These are phyloP conservation scores for Cherax quadricarinatus DNA, from an alignment of 1,140 invertebrate species.

Conservation along the genomic window DNA sequence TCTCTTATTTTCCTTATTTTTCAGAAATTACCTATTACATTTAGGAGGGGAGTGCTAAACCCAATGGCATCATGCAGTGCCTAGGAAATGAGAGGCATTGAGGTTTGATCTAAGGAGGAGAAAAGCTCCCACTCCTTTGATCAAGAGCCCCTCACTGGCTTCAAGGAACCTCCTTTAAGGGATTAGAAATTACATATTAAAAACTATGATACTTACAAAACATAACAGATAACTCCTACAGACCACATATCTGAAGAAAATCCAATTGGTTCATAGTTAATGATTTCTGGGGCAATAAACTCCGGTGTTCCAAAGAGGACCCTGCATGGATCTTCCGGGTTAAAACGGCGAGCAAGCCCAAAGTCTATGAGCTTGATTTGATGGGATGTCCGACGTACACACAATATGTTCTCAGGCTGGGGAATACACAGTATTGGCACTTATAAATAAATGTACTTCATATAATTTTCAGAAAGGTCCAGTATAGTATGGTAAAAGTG, in stretches of 20 bases:
- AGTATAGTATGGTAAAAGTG: too few species aligned
- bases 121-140: too few species aligned
- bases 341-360: conserved; percentile 88
- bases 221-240: conserved; percentile 94
- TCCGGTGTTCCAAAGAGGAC: conserved; percentile 95
- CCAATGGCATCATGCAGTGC: too few species aligned
- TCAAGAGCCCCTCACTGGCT: too few species aligned
- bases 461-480: too few species aligned
- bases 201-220: conserved; percentile 84
- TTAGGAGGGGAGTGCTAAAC: too few species aligned
- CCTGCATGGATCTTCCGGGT: conserved; percentile 83
- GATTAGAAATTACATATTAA: too few species aligned
- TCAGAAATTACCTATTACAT: too few species aligned
- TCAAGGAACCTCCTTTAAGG: too few species aligned
- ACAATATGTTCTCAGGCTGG: conserved; percentile 94
- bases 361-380: conserved; percentile 95
- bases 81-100: too few species aligned
- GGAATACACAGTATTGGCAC: conserved; percentile 65
- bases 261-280: conserved; percentile 92
- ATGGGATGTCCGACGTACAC: conserved; percentile 87
- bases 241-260: conserved; percentile 95
- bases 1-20: too few species aligned
- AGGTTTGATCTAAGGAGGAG: too few species aligned
- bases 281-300: conserved; percentile 95
- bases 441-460: neutral